A percentile compares a stretch with the other conserved stretches of the same genome.
Evolutionary conservation across 64 coral and sea anemone species (phyloP).

Genomic region (Dendronephthya gigantea): DNA sequence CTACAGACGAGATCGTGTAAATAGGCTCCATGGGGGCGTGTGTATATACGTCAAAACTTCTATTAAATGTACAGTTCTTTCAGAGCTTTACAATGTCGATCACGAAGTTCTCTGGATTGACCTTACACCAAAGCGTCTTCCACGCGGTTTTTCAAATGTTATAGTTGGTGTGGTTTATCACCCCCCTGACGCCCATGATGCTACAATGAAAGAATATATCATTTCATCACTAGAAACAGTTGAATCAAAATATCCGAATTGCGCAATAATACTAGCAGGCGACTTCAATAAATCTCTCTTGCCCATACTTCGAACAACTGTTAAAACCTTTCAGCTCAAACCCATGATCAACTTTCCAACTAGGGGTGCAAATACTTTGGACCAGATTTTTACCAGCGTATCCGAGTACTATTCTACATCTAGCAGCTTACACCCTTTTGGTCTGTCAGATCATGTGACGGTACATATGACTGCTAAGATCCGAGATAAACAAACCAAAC

Average conservation of each 20-base stretch:
- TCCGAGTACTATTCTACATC: background rate
- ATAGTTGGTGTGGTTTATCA: no score
- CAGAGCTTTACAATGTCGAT: no score
- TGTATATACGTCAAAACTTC: no score
- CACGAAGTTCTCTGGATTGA: no score
- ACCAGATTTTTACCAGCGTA: slow-evolving; percentile 30
- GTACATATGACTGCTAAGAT: background rate
- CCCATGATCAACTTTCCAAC: background rate
- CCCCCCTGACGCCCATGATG: slow-evolving; percentile 12
- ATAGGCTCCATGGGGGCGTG: no score
- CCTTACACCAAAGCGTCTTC: no score
- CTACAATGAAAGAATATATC: slow-evolving; percentile 4
- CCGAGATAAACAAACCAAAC: background rate
- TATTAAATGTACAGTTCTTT: no score
- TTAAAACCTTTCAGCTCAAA: slow-evolving; percentile 27
- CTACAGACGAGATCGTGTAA: no score
- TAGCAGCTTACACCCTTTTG: background rate
- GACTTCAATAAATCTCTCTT: slow-evolving; percentile 16
- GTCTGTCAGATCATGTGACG: slow-evolving; percentile 27
- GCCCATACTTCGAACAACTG: background rate
- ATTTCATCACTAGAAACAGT: background rate
- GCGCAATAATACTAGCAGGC: no score
- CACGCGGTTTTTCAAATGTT: no score
- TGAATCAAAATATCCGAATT: background rate
- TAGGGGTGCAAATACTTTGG: slow-evolving; percentile 25